phyloP scores from a whole-genome alignment of 2,888 invertebrate species.

The Netelia virgata region DNA sequence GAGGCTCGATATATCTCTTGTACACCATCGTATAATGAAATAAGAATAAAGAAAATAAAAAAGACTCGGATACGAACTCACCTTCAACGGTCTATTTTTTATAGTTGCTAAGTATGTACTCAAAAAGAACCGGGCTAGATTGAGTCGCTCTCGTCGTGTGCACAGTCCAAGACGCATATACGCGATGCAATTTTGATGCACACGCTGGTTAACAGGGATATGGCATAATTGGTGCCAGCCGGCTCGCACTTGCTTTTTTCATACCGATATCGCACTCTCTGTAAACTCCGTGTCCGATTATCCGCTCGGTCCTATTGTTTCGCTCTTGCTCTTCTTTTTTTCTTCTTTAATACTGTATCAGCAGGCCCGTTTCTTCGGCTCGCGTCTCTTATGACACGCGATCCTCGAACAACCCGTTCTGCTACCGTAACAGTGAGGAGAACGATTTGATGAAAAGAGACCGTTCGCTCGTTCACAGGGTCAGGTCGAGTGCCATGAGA shows the following conservation, averaged over 20 bases:
- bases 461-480: slow-evolving; percentile 25
- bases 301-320: slow-evolving; percentile 18
- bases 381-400: slow-evolving; percentile 45
- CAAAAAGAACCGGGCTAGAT: slow-evolving; percentile 29
- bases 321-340: slow-evolving; percentile 6
- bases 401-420: slow-evolving; percentile 48
- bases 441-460: slow-evolving; percentile 21
- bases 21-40: not conserved
- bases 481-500: not conserved
- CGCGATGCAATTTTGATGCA: slow-evolving; percentile 78
- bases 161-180: slow-evolving; percentile 73
- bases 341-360: not conserved
- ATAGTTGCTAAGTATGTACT: not conserved
- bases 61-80: slow-evolving; percentile 47
- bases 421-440: slow-evolving; percentile 28
- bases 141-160: slow-evolving; percentile 54
- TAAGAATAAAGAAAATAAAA: slow-evolving; percentile 4
- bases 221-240: slow-evolving; percentile 74
- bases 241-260: slow-evolving; percentile 71
- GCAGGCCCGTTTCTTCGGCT: not conserved
- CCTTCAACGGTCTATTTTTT: slow-evolving; percentile 56
- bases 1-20: too few relatives aligned
- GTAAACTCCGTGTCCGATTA: slow-evolving; percentile 23
- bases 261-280: slow-evolving; percentile 66
- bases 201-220: slow-evolving; percentile 79